Base-by-base conservation (phyloP, 2,888 invertebrate species). In the Chloroclystis v-ata region DNA sequence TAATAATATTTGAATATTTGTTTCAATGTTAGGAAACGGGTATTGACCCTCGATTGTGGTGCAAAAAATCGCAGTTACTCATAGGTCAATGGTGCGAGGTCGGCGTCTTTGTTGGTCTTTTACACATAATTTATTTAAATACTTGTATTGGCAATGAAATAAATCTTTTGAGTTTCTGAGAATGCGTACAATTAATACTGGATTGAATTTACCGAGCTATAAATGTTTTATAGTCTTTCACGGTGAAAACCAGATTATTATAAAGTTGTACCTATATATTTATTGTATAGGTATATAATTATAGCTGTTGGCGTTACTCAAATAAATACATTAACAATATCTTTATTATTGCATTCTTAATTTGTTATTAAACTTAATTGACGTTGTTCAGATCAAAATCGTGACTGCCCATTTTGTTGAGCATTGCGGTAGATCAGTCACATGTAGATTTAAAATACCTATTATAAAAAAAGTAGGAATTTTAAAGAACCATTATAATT, bases 21-120 rank as follows among this genome's bases (percentile, higher is more conserved):
- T 56, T 54, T 49, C 50, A 47, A 41, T 52, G 56, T 58, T 54
- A 54, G 45, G 48, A 50, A 52, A 56, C 59, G 59, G 56, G 49
- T 59, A 55, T 52, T 59, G 59, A 59, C 56, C 59, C 59, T 56
- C 48, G 37, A 38, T 35, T 43, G 50, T 47, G 44, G 45, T 47
- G 55, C 54, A 51, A 53, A 55, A 58, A 54, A 45, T 47, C 38
- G 41, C 52, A 47, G 58, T 58, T 82, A 82, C 76, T 82, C 82
- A 82, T 82, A 82, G 82, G 82, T 82, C 81, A 77, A 70, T 75
- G 76, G 69, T 74, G 78, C 74, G 74, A 74, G 68, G 72, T 67
- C 69, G 65, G 65, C 62, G 62, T 63, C 56, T 63, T 67, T 63
- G 56, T 69, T 59, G 56, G 54, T 62, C 44, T 63, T 68, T 62